phyloP scores from a whole-genome alignment of 2,888 invertebrate species.

The Elysia crispata region DNA sequence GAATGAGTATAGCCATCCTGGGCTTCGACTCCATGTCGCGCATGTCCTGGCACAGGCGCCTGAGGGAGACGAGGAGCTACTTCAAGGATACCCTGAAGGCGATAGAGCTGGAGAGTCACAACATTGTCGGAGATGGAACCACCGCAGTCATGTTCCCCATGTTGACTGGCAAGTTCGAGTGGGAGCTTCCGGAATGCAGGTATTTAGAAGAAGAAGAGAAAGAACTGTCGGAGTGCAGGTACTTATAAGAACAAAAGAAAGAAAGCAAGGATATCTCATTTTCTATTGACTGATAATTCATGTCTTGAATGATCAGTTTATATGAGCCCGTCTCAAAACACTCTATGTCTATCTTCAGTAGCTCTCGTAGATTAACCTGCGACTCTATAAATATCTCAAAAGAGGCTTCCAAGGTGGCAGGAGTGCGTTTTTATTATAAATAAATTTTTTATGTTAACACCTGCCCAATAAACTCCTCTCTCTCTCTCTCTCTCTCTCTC shows the following conservation, averaged over 20 bases:
- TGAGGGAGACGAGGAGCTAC: conserved; percentile 70
- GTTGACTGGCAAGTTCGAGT: conserved; percentile 86
- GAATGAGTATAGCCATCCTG: conserved; percentile 21
- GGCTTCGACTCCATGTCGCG: conserved; percentile 90
- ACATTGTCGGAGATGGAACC: conserved; percentile 78
- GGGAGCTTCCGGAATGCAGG: conserved; percentile 90
- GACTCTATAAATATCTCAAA: no score
- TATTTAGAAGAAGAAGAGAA: no score
- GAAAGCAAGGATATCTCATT: no score
- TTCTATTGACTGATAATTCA: no score
- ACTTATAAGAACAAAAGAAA: no score
- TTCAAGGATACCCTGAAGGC: conserved; percentile 67
- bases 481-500: background rate
- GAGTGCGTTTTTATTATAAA: no score
- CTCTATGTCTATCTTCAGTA: no score
- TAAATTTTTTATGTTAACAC: background rate
- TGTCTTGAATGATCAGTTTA: background rate
- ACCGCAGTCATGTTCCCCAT: conserved; percentile 87
- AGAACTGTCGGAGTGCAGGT: no score
- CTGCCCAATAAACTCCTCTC: background rate
- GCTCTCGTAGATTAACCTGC: no score
- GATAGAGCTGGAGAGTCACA: conserved; percentile 83
- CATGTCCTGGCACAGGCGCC: conserved; percentile 80
- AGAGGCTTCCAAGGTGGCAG: no score
- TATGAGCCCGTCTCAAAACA: background rate